Percentiles rank a stretch among this genome's conserved stretches.
phyloP scores from a whole-genome alignment of 2,888 invertebrate genomes.

The Lamellibrachia columna region DNA sequence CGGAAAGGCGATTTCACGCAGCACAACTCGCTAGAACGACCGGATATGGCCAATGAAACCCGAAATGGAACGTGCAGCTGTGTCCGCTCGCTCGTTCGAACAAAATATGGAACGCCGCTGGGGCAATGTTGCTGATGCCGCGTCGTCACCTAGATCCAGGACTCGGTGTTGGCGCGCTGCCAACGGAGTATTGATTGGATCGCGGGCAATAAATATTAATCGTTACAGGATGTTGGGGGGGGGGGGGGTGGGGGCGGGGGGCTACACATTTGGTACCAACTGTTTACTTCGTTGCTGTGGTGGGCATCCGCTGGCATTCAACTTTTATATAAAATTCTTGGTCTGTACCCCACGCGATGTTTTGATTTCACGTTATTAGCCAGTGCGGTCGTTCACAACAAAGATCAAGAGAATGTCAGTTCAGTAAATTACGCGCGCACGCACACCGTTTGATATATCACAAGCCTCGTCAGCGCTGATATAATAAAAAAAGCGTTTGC shows the following conservation, averaged over 20 bases:
- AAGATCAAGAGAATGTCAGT: background rate
- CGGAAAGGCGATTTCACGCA: constrained; percentile 4
- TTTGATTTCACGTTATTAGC: background rate
- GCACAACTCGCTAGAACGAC: background rate
- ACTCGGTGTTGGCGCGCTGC: background rate
- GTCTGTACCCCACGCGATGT: background rate
- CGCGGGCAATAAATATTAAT: background rate
- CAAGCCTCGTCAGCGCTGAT: no score
- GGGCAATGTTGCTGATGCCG: background rate
- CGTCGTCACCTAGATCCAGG: background rate
- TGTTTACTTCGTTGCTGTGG: background rate
- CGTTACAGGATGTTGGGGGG: background rate
- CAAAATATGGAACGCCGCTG: background rate
- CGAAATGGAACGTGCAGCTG: background rate
- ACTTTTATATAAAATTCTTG: background rate
- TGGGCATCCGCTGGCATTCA: background rate
- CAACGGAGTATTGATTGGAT: background rate
- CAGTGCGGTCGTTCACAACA: background rate
- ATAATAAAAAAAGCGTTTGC: no score
- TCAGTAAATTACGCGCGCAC: background rate
- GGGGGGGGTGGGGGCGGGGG: background rate
- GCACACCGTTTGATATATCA: no score
- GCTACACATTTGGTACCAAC: background rate
- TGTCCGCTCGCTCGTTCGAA: background rate
- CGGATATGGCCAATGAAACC: background rate